Evolutionary conservation across 2,888 invertebrate genomes (phyloP), one percentile per base, ranked within the genome.

Genomic region (Drosophila histrio): DNA sequence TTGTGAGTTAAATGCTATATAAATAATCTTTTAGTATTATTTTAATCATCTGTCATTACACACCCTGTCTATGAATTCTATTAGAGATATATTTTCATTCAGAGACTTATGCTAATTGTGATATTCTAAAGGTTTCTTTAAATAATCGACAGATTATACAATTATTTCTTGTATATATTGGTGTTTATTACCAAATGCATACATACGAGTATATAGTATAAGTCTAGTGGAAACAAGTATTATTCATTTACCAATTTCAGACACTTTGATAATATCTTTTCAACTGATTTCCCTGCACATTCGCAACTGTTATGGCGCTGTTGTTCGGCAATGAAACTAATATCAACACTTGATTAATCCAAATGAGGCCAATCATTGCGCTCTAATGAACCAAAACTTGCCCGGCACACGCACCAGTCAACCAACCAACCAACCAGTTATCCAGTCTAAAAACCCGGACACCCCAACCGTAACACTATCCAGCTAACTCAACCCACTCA

Each of bases 321-420:
- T 43, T 52, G 77, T 60, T 49, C 63, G 53, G 60, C 65, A 68
- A 80, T 82, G 85, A 79, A 82, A 73, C 69, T 79, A 81, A 80
- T 81, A 81, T 72, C 82, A 75, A 50, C 79, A 87, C 79, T 87
- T 82, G 82, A 83, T 83, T 87, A 83, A 79, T 65, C 69, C 82
- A 84, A 83, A 87, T 83, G 83, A 87, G 83, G 87, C 70, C 82
- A 83, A 83, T 83, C 86, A 83, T 82, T 64, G 82, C 62, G 82
- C 87, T 87, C 86, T 87, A 83, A 87, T 83, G 88, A 87, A 85
- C 88, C 88, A 87, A 82, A 85, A 82, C 77, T 82, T 57, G 76
- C 61, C 59, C 46, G 64, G 57, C 82, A 65, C 82, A 87, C 86
- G 79, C 78, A 59, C 72, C 65, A 57, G 66, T 50, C 44, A 17